These are phyloP conservation scores for Stichopus chloronotus DNA, from an alignment of 35 echinoderm and acorn worm species.

Conservation along the genomic window DNA sequence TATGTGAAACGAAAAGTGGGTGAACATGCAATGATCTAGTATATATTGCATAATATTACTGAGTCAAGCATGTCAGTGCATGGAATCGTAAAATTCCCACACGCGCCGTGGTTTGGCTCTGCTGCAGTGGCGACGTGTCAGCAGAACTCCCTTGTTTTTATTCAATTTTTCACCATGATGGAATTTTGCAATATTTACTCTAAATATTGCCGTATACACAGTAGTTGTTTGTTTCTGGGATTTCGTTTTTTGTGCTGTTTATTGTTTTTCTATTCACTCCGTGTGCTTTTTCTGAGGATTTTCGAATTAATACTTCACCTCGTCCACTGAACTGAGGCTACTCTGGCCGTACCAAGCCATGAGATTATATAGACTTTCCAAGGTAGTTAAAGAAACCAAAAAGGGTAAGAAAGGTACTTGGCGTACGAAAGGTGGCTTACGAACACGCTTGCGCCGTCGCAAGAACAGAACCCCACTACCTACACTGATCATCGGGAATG, in stretches of 20 bases:
- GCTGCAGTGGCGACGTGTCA: background rate
- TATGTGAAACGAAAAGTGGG: no score
- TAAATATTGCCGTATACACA: background rate
- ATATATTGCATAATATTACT: no score
- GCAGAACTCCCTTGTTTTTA: background rate
- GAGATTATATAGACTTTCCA: background rate
- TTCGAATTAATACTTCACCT: background rate
- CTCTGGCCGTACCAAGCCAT: background rate
- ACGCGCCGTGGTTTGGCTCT: background rate
- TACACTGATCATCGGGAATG: background rate
- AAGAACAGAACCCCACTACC: background rate
- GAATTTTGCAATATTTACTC: background rate
- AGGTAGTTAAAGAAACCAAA: background rate
- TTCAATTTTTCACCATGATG: background rate
- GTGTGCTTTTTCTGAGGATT: background rate
- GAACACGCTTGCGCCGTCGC: background rate
- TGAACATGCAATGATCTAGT: no score
- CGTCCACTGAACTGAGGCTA: background rate
- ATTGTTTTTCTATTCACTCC: background rate
- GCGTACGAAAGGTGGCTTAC: background rate
- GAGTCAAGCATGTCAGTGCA: no score
- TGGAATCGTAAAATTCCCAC: no score
- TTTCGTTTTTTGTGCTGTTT: background rate
- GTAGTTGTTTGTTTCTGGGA: background rate
- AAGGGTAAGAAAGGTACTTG: background rate